These are phyloP conservation scores for Cecropterus lyciades DNA, from an alignment of 1,140 invertebrate species.

Conservation along the genomic window DNA sequence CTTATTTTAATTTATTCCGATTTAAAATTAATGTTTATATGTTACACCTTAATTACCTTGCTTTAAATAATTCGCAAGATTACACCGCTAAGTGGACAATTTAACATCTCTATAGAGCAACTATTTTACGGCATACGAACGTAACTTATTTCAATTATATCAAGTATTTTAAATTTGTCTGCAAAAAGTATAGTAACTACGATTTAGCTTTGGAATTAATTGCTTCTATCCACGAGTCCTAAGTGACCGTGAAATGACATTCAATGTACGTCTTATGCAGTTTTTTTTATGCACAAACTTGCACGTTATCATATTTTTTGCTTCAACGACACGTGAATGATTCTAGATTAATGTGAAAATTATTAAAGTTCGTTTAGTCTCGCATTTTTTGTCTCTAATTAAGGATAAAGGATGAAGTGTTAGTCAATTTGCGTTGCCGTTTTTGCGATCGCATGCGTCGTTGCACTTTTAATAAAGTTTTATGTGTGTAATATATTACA, in stretches of 20 bases:
- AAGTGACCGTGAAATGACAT: conserved; percentile 75
- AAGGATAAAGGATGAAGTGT: conserved; percentile 48
- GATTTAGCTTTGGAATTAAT: conserved; percentile 43
- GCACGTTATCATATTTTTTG: conserved; percentile 47
- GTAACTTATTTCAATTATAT: conserved; percentile 29
- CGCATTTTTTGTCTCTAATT: conserved; percentile 50
- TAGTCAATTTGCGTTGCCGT: conserved; percentile 40
- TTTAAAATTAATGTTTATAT: conserved; percentile 4
- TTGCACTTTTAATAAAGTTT: conserved; percentile 50
- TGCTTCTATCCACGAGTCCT: conserved; percentile 46
- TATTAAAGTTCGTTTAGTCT: conserved; percentile 45
- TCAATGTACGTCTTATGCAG: conserved; percentile 43
- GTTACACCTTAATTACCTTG: conserved; percentile 4
- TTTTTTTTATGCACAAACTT: background rate
- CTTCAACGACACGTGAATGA: conserved; percentile 45
- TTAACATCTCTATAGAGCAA: conserved; percentile 9
- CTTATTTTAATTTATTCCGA: conserved; percentile 5
- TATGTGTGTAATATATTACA: conserved; percentile 40
- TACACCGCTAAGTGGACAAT: background rate
- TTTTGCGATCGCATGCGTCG: conserved; percentile 40
- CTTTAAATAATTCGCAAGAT: conserved; percentile 4
- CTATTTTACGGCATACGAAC: conserved; percentile 8
- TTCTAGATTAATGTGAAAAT: conserved; percentile 49
- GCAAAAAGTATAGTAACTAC: conserved; percentile 32
- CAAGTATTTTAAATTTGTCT: conserved; percentile 28